Base-by-base conservation (phyloP, 2,888 invertebrate genomes). In the Meiosimyza decipiens region DNA sequence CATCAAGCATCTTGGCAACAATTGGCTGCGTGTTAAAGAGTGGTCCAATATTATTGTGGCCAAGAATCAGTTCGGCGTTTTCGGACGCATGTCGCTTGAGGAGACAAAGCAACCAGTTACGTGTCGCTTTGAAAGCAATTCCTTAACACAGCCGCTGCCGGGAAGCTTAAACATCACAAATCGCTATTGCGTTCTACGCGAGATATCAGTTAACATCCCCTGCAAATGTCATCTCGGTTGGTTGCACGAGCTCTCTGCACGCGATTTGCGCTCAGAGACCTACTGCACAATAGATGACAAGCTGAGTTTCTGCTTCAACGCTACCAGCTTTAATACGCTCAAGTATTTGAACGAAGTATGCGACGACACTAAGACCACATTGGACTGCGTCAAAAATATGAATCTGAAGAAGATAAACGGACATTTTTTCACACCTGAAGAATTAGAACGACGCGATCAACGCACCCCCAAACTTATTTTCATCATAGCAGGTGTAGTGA, bases 261-360 rank as follows among this genome's bases (percentile, higher is more conserved):
- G 81, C 22, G 85, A 87, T 75, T 73, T 86, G n/a, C 80, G 82
- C 51, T 80, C 86, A 3, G 84, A 86, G 74, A 79, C 81, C 12
- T 85, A 85, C 68, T 87, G 87, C 68, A 80, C 77, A 4, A 76
- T 87, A 6, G 79, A 80, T 50, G 73, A 80, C 16, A 77, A 78
- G 1, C 68, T 86, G 54, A 73, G 78, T 5, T 74, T 72, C 5
- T 87, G 87, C 71, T 84, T 87, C 47, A 87, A 87, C 68, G 80
- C 81, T 4, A 81, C 74, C 33, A 78, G 80, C 5, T 80, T 86
- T 60, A 84, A 86, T 74, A 78, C 83, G 6, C 79, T 83, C 6
- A 83, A 83, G 51, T 87, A 84, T 72, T 75, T 80, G 33, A 79
- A 83, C 33, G 85, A 85, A 67, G 83, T 86, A 0, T 87, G 87